Evolutionary conservation across 2,888 invertebrate genomes (phyloP).

Genomic region (Chalcosyrphus nemorum): DNA sequence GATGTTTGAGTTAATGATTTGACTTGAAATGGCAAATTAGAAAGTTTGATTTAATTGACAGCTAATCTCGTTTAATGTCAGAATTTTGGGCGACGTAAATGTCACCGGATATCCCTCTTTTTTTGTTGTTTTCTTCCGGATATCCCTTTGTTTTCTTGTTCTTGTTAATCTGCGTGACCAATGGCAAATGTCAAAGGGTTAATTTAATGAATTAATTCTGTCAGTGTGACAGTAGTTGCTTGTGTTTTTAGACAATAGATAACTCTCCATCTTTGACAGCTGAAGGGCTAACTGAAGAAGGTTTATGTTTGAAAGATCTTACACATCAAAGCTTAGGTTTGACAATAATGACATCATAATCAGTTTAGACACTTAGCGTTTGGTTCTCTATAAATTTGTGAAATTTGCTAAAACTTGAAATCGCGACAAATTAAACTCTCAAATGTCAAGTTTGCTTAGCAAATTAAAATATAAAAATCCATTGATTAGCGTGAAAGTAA

Average conservation of each 20-base stretch:
- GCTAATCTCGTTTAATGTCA: background rate
- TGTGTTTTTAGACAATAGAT: no score
- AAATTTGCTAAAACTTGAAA: background rate
- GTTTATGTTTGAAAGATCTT: no score
- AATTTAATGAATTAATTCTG: no score
- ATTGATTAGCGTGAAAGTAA: background rate
- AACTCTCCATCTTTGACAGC: no score
- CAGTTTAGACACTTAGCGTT: no score
- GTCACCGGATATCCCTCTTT: no score
- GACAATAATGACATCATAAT: no score
- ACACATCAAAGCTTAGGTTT: no score
- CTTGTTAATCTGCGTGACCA: background rate
- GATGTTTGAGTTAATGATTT: background rate
- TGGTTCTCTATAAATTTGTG: no score
- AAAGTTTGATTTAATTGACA: background rate
- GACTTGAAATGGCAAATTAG: background rate
- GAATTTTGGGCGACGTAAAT: background rate
- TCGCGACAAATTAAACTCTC: background rate
- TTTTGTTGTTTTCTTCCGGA: no score
- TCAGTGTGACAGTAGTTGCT: no score
- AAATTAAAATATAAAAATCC: background rate
- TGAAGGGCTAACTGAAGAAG: no score
- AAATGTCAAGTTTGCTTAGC: background rate
- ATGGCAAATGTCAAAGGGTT: background rate
- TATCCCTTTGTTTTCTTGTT: background rate